Evolutionary conservation across 2,797 vertebrate genomes (phyloP).

Genomic region (Betta splendens): DNA sequence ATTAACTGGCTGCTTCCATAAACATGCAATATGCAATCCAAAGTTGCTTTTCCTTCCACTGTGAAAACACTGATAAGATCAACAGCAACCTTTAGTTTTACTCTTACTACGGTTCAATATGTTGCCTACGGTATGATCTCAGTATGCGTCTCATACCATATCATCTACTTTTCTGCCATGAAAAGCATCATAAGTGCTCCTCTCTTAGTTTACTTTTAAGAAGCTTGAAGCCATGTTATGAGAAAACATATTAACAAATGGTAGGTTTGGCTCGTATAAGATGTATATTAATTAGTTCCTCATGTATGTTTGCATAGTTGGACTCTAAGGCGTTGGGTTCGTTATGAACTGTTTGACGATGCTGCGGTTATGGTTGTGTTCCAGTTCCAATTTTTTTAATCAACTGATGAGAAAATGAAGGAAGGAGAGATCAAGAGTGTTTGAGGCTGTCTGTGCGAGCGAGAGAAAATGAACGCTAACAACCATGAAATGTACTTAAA

Average conservation of each 20-base stretch:
- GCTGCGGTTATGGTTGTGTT: constrained; percentile 9
- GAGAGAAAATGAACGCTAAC: constrained; percentile 45
- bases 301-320: constrained; percentile 49
- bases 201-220: constrained; percentile 56
- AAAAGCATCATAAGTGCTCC: constrained; percentile 61
- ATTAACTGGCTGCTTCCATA: constrained; percentile 69
- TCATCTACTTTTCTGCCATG: constrained; percentile 54
- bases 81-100: constrained; percentile 50
- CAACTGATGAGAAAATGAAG: constrained; percentile 16
- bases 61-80: constrained; percentile 64
- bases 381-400: constrained; percentile 38
- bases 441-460: constrained; percentile 31
- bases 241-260: constrained; percentile 41
- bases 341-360: constrained; percentile 18
- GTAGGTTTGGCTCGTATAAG: constrained; percentile 44
- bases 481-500: constrained; percentile 73
- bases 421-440: constrained; percentile 13
- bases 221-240: constrained; percentile 73
- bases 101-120: constrained; percentile 48
- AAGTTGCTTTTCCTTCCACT: constrained; percentile 79
- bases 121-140: constrained; percentile 60
- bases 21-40: constrained; percentile 79
- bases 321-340: constrained; percentile 31
- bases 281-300: constrained; percentile 43
- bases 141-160: constrained; percentile 40